phyloP scores from a whole-genome alignment of 2,797 vertebrate genomes.

The Momotus momota region DNA sequence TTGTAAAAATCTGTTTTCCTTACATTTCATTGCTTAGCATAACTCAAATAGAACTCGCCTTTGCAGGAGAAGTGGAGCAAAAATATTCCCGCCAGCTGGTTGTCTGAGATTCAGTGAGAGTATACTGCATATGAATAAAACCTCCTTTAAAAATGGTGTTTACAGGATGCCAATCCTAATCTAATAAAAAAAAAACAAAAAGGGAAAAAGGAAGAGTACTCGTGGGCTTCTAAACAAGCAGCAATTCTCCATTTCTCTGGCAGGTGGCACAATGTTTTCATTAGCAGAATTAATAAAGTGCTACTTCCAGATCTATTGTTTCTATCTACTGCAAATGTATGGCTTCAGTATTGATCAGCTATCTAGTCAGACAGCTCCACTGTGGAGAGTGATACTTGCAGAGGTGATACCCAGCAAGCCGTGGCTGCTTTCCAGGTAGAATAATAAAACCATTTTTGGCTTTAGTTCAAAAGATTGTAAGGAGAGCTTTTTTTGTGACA shows the following conservation, averaged over 20 bases:
- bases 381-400: background rate
- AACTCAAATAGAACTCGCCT: background rate
- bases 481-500: background rate
- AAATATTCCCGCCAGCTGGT: background rate
- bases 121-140: background rate
- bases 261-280: background rate
- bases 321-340: background rate
- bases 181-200: background rate
- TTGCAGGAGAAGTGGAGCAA: background rate
- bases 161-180: background rate
- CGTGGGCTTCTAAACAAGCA: background rate
- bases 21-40: background rate
- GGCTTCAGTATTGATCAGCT: background rate
- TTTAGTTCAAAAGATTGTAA: background rate
- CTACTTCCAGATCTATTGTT: background rate
- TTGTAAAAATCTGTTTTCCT: background rate
- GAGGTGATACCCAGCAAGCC: background rate
- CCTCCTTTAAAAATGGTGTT: background rate
- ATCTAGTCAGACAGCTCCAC: background rate
- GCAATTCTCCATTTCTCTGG: background rate
- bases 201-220: background rate
- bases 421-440: conserved; percentile 21
- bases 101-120: background rate
- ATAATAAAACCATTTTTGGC: conserved; percentile 13
- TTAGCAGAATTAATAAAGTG: background rate